A percentile compares a stretch with the other conserved stretches of the same genome.
Conservation (phyloP, 2,888 invertebrate species). For the Eudiplozoon nipponicum region DNA sequence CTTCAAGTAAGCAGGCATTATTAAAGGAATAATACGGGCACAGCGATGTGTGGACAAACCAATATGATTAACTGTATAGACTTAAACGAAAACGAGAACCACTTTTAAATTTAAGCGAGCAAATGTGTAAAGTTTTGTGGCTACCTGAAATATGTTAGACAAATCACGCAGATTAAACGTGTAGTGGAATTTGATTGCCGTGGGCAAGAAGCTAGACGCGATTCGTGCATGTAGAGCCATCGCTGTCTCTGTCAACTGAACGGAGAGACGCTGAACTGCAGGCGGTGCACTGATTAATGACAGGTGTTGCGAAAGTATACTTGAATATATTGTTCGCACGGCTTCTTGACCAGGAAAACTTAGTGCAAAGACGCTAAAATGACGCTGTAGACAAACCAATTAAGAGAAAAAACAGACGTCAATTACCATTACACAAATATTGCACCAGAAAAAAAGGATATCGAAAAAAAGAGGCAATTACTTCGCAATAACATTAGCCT, state of each 20-base stretch:
- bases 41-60: too few relatives aligned
- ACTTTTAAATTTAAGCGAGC: background rate
- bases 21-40: too few relatives aligned
- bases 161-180: conserved; percentile 72
- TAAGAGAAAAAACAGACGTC: conserved; percentile 6
- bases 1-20: too few relatives aligned
- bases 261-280: conserved; percentile 37
- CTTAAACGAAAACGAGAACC: background rate
- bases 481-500: too few relatives aligned
- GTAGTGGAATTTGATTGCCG: conserved; percentile 78
- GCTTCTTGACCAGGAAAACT: conserved; percentile 55
- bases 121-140: background rate
- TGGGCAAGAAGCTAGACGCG: conserved; percentile 56
- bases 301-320: conserved; percentile 48
- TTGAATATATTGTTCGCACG: conserved; percentile 50
- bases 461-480: too few relatives aligned
- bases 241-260: conserved; percentile 46
- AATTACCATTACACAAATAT: too few relatives aligned
- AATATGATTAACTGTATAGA: too few relatives aligned
- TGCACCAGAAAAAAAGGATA: too few relatives aligned
- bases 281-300: conserved; percentile 45
- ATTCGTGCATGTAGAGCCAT: conserved; percentile 53
- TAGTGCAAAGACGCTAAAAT: conserved; percentile 29
- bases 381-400: conserved; percentile 22
- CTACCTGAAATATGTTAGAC: conserved; percentile 65